Percentiles rank a stretch among this genome's conserved stretches.
These are phyloP conservation scores for Polietes domitor DNA, from an alignment of 2,888 invertebrate species.

Conservation along the genomic window DNA sequence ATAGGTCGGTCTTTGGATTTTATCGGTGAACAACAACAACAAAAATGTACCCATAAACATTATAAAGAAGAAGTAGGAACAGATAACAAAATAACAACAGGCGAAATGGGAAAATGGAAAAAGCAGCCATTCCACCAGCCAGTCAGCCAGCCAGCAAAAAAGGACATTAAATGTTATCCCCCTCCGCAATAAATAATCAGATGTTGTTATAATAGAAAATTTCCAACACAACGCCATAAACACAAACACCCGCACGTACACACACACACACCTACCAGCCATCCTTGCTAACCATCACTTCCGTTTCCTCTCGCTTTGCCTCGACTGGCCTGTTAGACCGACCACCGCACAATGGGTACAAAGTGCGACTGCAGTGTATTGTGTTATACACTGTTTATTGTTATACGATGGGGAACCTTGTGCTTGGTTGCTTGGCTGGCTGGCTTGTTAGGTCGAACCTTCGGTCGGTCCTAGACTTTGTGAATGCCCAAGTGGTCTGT, in stretches of 20 bases:
- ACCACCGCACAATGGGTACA: neutral
- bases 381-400: neutral
- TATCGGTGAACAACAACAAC: neutral
- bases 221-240: neutral
- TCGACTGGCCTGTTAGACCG: neutral
- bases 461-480: neutral
- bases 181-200: constrained; percentile 27
- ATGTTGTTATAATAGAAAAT: constrained; percentile 28
- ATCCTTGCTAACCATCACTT: neutral
- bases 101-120: neutral
- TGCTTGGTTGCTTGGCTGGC: too few species aligned
- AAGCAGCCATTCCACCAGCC: neutral
- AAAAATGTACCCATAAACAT: neutral
- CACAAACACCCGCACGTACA: neutral
- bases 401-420: too few species aligned
- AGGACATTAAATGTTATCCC: constrained; percentile 31
- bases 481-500: neutral
- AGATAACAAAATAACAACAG: constrained; percentile 8
- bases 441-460: neutral
- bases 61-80: neutral
- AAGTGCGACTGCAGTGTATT: neutral
- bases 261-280: neutral
- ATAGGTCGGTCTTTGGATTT: neutral
- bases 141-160: neutral
- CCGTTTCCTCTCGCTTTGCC: neutral